phyloP scores from a whole-genome alignment of 1,140 invertebrate species.

The Nebria ingens region DNA sequence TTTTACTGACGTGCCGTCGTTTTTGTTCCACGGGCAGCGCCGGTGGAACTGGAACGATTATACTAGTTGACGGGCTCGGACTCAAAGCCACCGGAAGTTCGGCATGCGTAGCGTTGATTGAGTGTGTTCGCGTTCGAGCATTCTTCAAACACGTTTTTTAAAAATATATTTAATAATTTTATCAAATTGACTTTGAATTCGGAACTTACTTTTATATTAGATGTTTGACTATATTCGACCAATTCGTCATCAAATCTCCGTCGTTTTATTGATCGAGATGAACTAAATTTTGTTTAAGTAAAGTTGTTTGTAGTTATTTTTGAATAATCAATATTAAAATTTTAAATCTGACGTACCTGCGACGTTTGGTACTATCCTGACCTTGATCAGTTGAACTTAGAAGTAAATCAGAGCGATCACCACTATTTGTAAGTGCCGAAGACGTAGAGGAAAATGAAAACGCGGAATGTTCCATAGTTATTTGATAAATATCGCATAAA shows the following conservation, averaged over 20 bases:
- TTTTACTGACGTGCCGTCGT: constrained; percentile 8
- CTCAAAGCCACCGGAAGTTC: not conserved
- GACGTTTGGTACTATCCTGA: constrained; percentile 11
- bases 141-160: constrained; percentile 18
- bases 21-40: not conserved
- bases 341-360: constrained; percentile 8
- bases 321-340: not conserved
- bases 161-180: too few species aligned
- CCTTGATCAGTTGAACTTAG: not conserved
- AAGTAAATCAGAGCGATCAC: not conserved
- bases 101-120: constrained; percentile 27
- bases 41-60: not conserved
- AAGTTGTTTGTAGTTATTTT: not conserved
- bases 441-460: not conserved
- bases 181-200: too few species aligned
- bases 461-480: not conserved
- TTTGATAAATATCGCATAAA: too few species aligned
- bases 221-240: constrained; percentile 70
- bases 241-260: constrained; percentile 96
- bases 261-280: constrained; percentile 86
- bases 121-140: constrained; percentile 37
- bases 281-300: constrained; percentile 41
- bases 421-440: not conserved
- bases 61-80: not conserved
- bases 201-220: constrained; percentile 36